Evolutionary conservation across 2,888 invertebrate genomes (phyloP), one percentile per base, ranked within the genome.

Genomic region (Cryptocephalus primarius): DNA sequence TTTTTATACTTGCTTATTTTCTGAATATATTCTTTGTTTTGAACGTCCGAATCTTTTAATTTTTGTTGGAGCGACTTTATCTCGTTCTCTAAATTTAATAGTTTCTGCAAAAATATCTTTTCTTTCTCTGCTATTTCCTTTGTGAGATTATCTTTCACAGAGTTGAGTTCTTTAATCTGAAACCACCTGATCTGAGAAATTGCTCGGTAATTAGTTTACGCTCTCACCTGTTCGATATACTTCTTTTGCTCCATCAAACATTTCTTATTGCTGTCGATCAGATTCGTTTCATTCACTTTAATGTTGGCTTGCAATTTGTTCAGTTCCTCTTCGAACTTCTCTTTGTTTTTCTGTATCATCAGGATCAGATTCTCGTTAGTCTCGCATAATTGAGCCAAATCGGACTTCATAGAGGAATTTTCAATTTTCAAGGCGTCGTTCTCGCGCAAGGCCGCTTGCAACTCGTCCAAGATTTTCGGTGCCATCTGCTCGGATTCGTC

Each of bases 1-100:
- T 14, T 38, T 39, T 56, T 54, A 42, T 57, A 57, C 44, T 50
- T 56, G 1, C 40, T 13, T 9, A 43, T 38, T 47, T 52, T 55
- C 36, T 50, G 44, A 31, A 22, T 14, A 9, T 46, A 41, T 11
- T 55, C 54, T 32, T 48, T 45, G 33, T 42, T 52, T 39, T 49
- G 39, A 8, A 13, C 33, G 45, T 52, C 41, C 8, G 51, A 39
- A 11, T 46, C 48, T 13, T 48, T 44, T n/a, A 50, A 46, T 22
- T 47, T 50, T 13, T 46, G 11, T 45, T 54, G 44, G 4, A 49
- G 32, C 4, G 48, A 13, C 34, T 49, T 46, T 9, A 52, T 22
- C 46, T 53, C 48, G 33, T 39, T 49, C 39, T 54, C 48, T 10
- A 50, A 33, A 41, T 33, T 47, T 45, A 45, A 45, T 22, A 51